Evolutionary conservation across 2,888 invertebrate species (phyloP).

Genomic region (Hanleya hanleyi): DNA sequence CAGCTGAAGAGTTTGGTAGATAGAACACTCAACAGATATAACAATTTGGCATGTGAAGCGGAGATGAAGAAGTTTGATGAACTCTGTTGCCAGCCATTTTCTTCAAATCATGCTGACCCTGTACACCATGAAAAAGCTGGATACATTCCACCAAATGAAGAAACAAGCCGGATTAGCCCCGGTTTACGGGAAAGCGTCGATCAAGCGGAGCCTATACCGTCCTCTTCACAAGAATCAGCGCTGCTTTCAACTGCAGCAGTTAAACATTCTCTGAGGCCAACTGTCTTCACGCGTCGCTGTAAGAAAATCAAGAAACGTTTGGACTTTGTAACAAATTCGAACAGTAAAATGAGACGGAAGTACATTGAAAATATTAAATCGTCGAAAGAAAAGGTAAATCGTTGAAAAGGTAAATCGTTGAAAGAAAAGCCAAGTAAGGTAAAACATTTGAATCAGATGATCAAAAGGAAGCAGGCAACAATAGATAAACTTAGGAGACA

Average conservation of each 20-base stretch:
- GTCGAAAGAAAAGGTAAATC: no score
- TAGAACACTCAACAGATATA: slow-evolving; percentile 1
- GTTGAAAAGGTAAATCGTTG: no score
- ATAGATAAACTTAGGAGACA: slow-evolving; percentile 1
- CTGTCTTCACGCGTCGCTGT: slow-evolving; percentile 6
- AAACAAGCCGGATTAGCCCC: not conserved
- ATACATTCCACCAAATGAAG: not conserved
- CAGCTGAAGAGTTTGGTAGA: not conserved
- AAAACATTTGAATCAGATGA: slow-evolving; percentile 1
- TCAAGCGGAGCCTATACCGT: not conserved
- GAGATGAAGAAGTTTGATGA: slow-evolving; percentile 8
- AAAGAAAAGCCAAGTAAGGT: slow-evolving; percentile 2
- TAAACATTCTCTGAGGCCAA: not conserved
- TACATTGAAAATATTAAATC: not conserved
- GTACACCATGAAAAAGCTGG: no score
- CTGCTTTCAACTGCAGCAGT: not conserved
- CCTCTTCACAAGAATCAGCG: not conserved
- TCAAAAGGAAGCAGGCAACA: slow-evolving; percentile 7
- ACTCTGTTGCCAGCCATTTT: slow-evolving; percentile 2
- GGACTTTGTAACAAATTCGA: not conserved
- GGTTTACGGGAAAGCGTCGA: not conserved
- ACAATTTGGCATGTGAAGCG: not conserved
- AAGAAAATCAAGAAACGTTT: not conserved
- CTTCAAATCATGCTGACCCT: not conserved
- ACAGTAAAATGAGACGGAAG: slow-evolving; percentile 1